These are phyloP conservation scores for Ellobius talpinus DNA, from an alignment of 2,113 vertebrate species.

Conservation along the genomic window DNA sequence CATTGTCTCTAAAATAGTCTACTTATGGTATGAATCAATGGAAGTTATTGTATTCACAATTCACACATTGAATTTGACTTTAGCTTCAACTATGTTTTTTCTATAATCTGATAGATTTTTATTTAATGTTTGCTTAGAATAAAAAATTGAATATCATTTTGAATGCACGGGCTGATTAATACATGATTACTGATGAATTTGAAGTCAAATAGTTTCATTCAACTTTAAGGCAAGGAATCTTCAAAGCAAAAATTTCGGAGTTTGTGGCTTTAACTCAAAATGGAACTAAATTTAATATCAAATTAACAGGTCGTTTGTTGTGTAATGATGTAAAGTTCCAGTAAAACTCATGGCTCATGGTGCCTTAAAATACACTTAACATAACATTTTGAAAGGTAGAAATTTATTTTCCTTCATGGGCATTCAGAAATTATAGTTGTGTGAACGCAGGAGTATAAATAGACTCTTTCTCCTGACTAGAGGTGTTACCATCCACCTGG, in stretches of 20 bases:
- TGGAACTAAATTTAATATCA: conserved; percentile 42
- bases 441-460: conserved; percentile 70
- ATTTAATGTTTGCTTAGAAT: conserved; percentile 29
- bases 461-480: conserved; percentile 61
- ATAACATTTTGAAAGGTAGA: conserved; percentile 75
- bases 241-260: conserved; percentile 40
- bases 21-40: conserved; percentile 30
- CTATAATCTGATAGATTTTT: neutral
- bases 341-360: conserved; percentile 54
- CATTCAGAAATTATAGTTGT: conserved; percentile 78
- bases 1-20: conserved; percentile 52
- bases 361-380: conserved; percentile 68
- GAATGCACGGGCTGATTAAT: neutral
- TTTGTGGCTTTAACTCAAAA: conserved; percentile 51
- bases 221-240: neutral
- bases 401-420: conserved; percentile 71
- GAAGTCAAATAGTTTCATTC: conserved; percentile 26
- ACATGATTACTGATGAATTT: neutral
- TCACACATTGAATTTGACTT: conserved; percentile 37
- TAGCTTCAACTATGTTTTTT: neutral
- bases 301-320: conserved; percentile 70
- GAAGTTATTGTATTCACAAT: conserved; percentile 42
- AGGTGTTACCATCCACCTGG: conserved; percentile 75
- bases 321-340: conserved; percentile 76
- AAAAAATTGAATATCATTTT: conserved; percentile 35